A percentile compares a stretch with the other conserved stretches of the same genome.
Evolutionary conservation across 2,888 invertebrate species (phyloP).

Genomic region (Aricia artaxerxes): DNA sequence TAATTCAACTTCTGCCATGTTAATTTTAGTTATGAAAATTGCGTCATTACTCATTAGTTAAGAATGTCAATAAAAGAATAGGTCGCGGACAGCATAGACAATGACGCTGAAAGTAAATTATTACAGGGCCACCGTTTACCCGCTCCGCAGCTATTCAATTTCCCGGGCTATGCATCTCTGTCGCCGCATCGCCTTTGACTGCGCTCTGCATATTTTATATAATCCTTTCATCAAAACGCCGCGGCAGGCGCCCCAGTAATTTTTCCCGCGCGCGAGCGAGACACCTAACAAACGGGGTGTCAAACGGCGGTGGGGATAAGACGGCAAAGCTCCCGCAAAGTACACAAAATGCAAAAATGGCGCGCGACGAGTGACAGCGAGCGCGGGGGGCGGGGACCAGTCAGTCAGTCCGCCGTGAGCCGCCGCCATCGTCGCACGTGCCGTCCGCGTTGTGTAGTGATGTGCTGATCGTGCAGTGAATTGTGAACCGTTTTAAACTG

Average conservation of each 20-base stretch:
- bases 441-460: conserved; percentile 55
- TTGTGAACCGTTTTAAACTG: conserved; percentile 64
- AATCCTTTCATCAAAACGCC: conserved; percentile 78
- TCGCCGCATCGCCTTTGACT: conserved; percentile 68
- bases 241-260: conserved; percentile 69
- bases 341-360: conserved; percentile 82
- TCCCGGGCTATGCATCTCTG: conserved; percentile 71
- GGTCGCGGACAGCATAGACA: conserved; percentile 34
- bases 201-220: conserved; percentile 72
- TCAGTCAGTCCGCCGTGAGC: conserved; percentile 66
- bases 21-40: not conserved
- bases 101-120: conserved; percentile 67
- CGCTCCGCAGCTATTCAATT: conserved; percentile 67
- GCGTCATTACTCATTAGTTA: not conserved
- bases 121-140: conserved; percentile 61
- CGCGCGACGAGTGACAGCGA: conserved; percentile 78
- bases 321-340: conserved; percentile 80
- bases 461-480: conserved; percentile 73
- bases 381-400: conserved; percentile 60
- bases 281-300: conserved; percentile 75
- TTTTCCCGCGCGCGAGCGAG: conserved; percentile 70
- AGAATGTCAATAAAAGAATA: conserved; percentile 5
- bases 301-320: conserved; percentile 80
- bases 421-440: conserved; percentile 56
- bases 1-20: not conserved